Conservation (phyloP, 2,113 vertebrate genomes). For the Willisornis vidua region DNA sequence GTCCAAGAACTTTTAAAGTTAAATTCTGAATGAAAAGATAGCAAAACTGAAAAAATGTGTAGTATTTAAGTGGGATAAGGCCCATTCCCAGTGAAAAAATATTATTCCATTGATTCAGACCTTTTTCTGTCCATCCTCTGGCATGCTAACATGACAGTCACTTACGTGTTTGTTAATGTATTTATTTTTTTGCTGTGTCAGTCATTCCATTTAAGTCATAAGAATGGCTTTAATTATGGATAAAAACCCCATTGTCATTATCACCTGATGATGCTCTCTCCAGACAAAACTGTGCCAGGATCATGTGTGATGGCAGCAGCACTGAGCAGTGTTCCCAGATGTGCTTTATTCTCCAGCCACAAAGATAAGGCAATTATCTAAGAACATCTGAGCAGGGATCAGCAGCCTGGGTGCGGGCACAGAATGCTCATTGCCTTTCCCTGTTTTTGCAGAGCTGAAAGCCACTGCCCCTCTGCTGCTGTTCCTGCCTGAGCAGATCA, state of each 20-base stretch:
- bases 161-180: neutral
- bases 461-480: neutral
- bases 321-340: neutral
- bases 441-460: neutral
- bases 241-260: neutral
- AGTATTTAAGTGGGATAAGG: neutral
- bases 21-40: neutral
- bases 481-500: neutral
- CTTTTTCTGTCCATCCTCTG: neutral
- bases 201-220: neutral
- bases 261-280: rapidly evolving
- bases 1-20: neutral
- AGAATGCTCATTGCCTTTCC: neutral
- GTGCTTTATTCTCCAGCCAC: neutral
- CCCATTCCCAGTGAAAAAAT: neutral
- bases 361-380: neutral
- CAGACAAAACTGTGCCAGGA: neutral
- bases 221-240: neutral
- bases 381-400: neutral
- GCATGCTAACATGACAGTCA: neutral
- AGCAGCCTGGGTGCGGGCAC: neutral
- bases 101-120: neutral
- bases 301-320: neutral
- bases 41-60: neutral
- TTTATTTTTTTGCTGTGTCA: neutral